Base-by-base conservation (phyloP, 2,797 vertebrate genomes). In the Aeoliscus strigatus region DNA sequence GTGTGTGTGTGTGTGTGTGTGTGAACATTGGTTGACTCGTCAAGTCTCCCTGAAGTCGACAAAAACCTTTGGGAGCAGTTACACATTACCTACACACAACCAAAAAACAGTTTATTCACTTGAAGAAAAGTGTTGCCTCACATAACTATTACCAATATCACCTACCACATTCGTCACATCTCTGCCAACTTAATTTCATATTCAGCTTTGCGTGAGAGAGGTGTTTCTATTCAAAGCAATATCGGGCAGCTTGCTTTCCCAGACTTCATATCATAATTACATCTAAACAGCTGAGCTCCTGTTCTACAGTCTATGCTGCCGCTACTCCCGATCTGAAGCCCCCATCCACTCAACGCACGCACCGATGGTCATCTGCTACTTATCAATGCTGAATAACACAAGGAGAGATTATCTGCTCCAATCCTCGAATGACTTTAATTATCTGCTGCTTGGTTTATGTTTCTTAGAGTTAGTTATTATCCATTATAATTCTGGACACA, bases 201-300 rank as follows among this genome's bases (percentile, higher is more conserved):
- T 42, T 33, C 34, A 44, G 25, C 10, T 15, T 9, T 43, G 25
- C 35, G 17, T 11, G 15, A 25, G n/a, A 30, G 26, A 50, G 43
- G 39, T 43, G 39, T 52, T 65, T 58, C 34, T 47, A 25, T 55
- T 46, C 27, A 56, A 38, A 38, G 39, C 41, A 15, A 39, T 10
- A 25, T 11, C 14, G 37, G 36, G 42, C 52, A 31, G 29, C 32
- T 65, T 42, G 17, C 34, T 53, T 54, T 31, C 51, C 51, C 41
- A 0, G 35, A 37, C 21, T 14, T 63, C 42, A 12, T 62, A 57
- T 67, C 66, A 53, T 70, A 70, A 76, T 70, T 68, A 51, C 46
- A 75, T 73, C 70, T 62, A 18, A 53, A 46, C 45, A 27, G 28
- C 51, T 23, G 30, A 48, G 52, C 58, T 49, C 17, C 11, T 49